Base-by-base conservation (phyloP, 1,140 invertebrate genomes). In the Protaetia brevitarsis region DNA sequence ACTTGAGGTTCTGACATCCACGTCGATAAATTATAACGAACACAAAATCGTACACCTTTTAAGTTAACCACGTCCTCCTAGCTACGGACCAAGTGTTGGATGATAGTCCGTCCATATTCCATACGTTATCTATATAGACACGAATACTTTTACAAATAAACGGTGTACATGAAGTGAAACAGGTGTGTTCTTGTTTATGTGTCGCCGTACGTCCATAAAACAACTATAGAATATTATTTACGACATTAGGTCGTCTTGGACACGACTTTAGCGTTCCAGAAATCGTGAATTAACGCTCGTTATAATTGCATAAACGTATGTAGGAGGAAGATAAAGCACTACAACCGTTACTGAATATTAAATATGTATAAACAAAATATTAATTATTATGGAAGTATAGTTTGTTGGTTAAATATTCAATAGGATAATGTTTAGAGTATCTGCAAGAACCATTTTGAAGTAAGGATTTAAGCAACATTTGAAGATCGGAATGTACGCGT, bases 1-100 rank as follows among this genome's bases (percentile, higher is more conserved):
- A 23, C 1, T 23, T 16, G 11, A 51, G 19, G 26, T 51, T 34
- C 13, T 11, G 31, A 34, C 31, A 10, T 23, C 41, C 19, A 51
- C 41, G 41, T 19, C 41, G 26, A 51, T 51, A 51, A 51, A 51
- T 51, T 51, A 23, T 51, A 19, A 51, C 41, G 41, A 51, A 51
- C 41, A 51, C 16, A 19, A 19, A 10, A 51, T 19, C 41, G 41
- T 51, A 51, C 41, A 51, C 41, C 41, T 51, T 19, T 51, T 51
- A 51, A 51, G 19, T 51, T 51, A 23, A 51, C 26, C 5, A 11
- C 41, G 11, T 23, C 19, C 41, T 10, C 8, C 7, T 51, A 51
- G 41, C 7, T 8, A 8, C 19, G 21, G 16, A n/a, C n/a, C n/a
- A 16, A 26, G 13, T 23, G 19, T 51, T 19, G n/a, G n/a, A n/a